These are phyloP conservation scores for Habrosyne pyritoides DNA, from an alignment of 2,888 invertebrate genomes.

Conservation along the genomic window DNA sequence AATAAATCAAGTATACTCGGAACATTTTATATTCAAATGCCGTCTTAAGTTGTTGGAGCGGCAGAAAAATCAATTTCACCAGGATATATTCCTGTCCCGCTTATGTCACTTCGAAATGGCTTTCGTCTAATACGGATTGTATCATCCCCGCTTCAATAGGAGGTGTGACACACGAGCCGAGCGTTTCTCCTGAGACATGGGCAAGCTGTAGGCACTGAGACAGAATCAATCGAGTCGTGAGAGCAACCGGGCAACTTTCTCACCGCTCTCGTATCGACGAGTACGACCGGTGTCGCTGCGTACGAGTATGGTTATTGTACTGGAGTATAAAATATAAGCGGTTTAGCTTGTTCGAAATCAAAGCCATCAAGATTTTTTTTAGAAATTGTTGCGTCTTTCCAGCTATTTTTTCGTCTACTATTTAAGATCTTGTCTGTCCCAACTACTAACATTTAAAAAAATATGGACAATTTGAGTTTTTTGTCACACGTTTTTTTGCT, in stretches of 20 bases:
- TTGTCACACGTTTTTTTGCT: neutral
- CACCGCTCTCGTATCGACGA: conserved; percentile 64
- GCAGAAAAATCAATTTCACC: conserved; percentile 4
- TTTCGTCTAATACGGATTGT: neutral
- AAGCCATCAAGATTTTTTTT: neutral
- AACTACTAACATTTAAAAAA: neutral
- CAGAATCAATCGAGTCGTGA: conserved; percentile 64
- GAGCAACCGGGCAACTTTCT: conserved; percentile 77
- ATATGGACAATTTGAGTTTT: neutral
- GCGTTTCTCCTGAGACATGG: conserved; percentile 2
- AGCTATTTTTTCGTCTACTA: neutral
- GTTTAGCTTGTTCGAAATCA: conserved; percentile 10
- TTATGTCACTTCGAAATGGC: neutral
- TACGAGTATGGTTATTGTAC: conserved; percentile 36
- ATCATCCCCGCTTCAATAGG: neutral
- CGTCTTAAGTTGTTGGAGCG: neutral
- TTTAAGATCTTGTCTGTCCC: neutral
- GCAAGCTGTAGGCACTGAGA: conserved; percentile 19
- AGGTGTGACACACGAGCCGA: conserved; percentile 3
- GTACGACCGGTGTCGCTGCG: conserved; percentile 48
- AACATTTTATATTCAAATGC: conserved; percentile 1
- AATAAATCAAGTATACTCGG: neutral
- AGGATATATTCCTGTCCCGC: neutral
- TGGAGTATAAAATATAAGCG: conserved; percentile 36
- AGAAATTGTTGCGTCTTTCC: neutral